Base-by-base conservation (phyloP, 2,888 invertebrate genomes). In the Archips crataeganus region DNA sequence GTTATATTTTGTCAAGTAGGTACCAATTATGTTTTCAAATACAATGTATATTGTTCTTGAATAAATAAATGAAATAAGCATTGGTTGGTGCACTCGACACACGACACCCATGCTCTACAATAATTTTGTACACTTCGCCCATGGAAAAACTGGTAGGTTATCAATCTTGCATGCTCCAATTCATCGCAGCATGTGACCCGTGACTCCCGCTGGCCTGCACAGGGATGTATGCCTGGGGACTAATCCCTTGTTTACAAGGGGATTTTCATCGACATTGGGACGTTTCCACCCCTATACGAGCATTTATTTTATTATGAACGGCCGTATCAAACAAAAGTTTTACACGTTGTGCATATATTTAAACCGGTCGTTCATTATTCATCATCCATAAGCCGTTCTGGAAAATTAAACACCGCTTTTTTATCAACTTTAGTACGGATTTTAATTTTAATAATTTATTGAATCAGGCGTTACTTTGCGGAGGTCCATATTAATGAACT, bases 151-250 rank as follows among this genome's bases (percentile, higher is more conserved):
- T 64, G 64, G 60, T 15, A 36, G 23, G 59, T 59, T 59, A 71
- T 71, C 64, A 71, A 71, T 71, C 60, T 65, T 60, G 65, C 51
- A 64, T 65, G 65, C 71, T 60, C 71, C 65, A 65, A 71, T 65
- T 65, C 59, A 49, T 64, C 39, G 36, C 32, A 62, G n/a, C 51
- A 39, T 60, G 54, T 39, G 15, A 54, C 57, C 45, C 13, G 64
- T 57, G 45, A 32, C 64, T 71, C 64, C 11, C 70, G 36, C 47
- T 39, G 59, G 59, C 60, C 49, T 71, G 39, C 39, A 65, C 45
- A 36, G 64, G 70, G 59, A 49, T 57, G 64, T 36, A 39, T 45
- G 62, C 34, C 32, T 32, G 57, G 32, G 54, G 57, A 57, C 47
- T 71, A 64, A 71, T 64, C 59, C 64, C 59, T 59, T 49, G 70